Base-by-base conservation (phyloP, 2,113 vertebrate genomes). In the Scortum barcoo region DNA sequence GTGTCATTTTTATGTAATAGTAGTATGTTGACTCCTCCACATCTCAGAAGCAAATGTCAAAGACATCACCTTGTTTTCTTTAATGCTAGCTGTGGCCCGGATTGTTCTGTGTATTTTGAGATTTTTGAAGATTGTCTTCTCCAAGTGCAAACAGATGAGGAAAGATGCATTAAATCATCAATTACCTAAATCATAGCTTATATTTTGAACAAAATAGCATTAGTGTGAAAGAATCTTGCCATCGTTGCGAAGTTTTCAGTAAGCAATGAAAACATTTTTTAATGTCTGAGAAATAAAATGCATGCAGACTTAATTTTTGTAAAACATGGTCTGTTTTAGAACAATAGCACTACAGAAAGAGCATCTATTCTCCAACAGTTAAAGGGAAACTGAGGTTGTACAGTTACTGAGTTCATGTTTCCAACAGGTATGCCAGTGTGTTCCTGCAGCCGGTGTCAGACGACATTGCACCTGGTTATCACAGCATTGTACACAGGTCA, bases 401-500 rank as follows among this genome's bases (percentile, higher is more conserved):
- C 30, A 44, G 40, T 63, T 53, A 24, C 2, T 46, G 2, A 26
- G 65, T 40, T 78, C 19, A 17, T 70, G 17, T 71, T 42, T 80
- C 30, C 79, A 30, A 74, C 76, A 99, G 98, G 87, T 99, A 99
- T 19, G 98, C 98, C 91, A 99, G 99, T 88, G 98, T 99, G 69
- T 99, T 99, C 88, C 93, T 99, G 7, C 98, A 99, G 91, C 98
- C 98, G 66, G 98, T 99, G 80, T 99, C 98, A 22, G 98, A 99
- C 16, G 98, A 99, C 90, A 99, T 99, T 86, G 98, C 98, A 46
- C 98, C 98, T 38, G 98, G 98, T 76, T 99, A 99, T 89, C 98
- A 99, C 92, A 99, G 97, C 93, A 99, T 99, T 20, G 98, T 99
- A 51, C 98, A 99, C 94, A 98, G 98, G 98, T 99, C 89, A 95